Percentiles rank a stretch among this genome's conserved stretches.
Conservation (phyloP, 30 jellyfish, hydroid and myxozoan species). For the Rhopilema esculentum region DNA sequence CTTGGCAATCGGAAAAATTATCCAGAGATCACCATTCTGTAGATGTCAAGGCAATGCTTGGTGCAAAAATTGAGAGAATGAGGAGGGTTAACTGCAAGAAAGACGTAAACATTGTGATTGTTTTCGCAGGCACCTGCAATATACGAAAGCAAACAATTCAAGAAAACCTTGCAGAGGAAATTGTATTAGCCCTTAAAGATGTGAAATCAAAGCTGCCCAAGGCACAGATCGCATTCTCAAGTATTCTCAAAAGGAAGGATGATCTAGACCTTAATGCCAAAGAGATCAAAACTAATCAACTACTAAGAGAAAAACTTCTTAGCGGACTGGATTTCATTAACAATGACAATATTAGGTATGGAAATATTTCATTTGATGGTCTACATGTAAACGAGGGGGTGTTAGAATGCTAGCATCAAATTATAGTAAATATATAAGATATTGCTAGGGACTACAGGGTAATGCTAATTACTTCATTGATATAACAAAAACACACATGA, state of each 20-base stretch:
- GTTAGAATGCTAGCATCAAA: slow-evolving; percentile 25
- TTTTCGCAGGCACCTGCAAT: slow-evolving; percentile 35
- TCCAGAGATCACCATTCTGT: slow-evolving; percentile 30
- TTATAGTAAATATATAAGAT: slow-evolving; percentile 14
- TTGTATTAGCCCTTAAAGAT: slow-evolving; percentile 15
- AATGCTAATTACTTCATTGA: slow-evolving; percentile 6
- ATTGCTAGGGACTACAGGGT: slow-evolving; percentile 56
- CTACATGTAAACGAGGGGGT: slow-evolving; percentile 43
- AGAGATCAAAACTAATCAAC: background rate
- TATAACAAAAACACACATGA: slow-evolving; percentile 17
- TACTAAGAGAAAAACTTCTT: background rate
- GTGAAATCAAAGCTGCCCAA: background rate
- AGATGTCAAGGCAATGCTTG: slow-evolving; percentile 31
- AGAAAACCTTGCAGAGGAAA: slow-evolving; percentile 38
- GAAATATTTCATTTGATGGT: slow-evolving; percentile 37
- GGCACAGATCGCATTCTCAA: slow-evolving; percentile 3
- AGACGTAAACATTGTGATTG: slow-evolving; percentile 21
- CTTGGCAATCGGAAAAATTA: slow-evolving; percentile 31
- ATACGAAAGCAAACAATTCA: slow-evolving; percentile 25
- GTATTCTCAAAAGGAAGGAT: slow-evolving; percentile 24
- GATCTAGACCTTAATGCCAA: slow-evolving; percentile 38
- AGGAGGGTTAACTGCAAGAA: slow-evolving; percentile 4
- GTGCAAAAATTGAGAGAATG: slow-evolving; percentile 25
- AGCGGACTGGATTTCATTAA: slow-evolving; percentile 35
- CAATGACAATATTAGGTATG: slow-evolving; percentile 26